A percentile compares a stretch with the other conserved stretches of the same genome.
phyloP scores from a whole-genome alignment of 1,140 invertebrate species.

The Drosophila miranda region DNA sequence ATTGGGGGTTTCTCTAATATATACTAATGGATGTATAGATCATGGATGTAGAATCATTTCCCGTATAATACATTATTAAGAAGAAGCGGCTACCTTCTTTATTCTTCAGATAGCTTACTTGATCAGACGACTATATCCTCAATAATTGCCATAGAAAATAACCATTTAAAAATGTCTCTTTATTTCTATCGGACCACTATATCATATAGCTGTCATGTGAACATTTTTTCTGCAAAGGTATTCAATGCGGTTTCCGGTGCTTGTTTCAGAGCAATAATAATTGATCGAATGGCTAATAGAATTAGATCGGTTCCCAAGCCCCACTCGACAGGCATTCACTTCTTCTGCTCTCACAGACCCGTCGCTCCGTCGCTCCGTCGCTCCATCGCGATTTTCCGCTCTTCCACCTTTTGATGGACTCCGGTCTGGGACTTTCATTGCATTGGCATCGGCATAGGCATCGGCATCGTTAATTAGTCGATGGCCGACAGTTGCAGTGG shows the following conservation, averaged over 20 bases:
- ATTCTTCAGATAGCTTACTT: too few species aligned
- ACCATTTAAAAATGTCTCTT: too few species aligned
- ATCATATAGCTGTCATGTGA: too few species aligned
- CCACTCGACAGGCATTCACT: not conserved
- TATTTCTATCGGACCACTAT: too few species aligned
- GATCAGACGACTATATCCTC: too few species aligned
- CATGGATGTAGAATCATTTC: too few species aligned
- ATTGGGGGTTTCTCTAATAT: not conserved
- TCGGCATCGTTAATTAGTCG: slow-evolving; percentile 61
- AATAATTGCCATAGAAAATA: too few species aligned
- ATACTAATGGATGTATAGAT: too few species aligned
- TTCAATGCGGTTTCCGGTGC: too few species aligned
- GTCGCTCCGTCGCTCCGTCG: not conserved
- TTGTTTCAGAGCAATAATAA: slow-evolving; percentile 2
- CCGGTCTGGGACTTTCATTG: slow-evolving; percentile 10
- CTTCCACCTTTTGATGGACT: slow-evolving; percentile 10
- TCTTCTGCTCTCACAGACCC: not conserved
- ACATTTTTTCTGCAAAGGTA: not conserved
- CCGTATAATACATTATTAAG: too few species aligned
- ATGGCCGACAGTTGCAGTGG: slow-evolving; percentile 39
- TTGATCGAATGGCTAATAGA: slow-evolving; percentile 12
- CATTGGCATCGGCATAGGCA: slow-evolving; percentile 1
- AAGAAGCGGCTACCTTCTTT: too few species aligned
- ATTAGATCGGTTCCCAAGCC: slow-evolving; percentile 7
- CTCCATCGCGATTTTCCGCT: slow-evolving; percentile 28